Conservation (phyloP, 2,113 vertebrate genomes). For the Eira barbara region DNA sequence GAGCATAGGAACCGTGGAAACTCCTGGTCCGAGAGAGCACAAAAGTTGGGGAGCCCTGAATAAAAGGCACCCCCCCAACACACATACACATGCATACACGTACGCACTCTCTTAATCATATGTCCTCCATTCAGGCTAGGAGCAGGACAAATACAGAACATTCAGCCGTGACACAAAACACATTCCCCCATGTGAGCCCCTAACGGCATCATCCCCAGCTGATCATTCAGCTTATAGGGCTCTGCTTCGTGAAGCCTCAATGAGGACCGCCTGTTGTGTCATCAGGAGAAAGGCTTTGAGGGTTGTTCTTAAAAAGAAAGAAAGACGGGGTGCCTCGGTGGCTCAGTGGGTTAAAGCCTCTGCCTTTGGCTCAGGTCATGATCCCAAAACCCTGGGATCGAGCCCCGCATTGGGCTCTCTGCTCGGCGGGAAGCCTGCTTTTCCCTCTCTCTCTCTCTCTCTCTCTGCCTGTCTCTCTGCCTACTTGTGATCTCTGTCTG, state of each 20-base stretch:
- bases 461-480: no score
- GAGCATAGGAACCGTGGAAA: not conserved
- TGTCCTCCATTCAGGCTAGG: not conserved
- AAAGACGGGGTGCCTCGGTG: no score
- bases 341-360: no score
- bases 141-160: not conserved
- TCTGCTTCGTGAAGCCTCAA: not conserved
- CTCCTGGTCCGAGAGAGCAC: not conserved
- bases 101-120: not conserved
- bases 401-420: no score
- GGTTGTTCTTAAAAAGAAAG: conserved; percentile 3
- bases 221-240: not conserved
- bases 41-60: not conserved
- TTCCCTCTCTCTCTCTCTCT: no score
- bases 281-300: not conserved
- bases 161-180: not conserved
- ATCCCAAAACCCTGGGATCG: no score
- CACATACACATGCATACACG: not conserved
- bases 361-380: no score
- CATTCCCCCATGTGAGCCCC: not conserved
- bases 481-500: no score
- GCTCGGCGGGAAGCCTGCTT: no score
- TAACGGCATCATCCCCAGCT: not conserved
- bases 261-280: not conserved
- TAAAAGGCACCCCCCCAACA: not conserved